phyloP scores from a whole-genome alignment of 2,797 vertebrate species.

The Myotis pilosus region DNA sequence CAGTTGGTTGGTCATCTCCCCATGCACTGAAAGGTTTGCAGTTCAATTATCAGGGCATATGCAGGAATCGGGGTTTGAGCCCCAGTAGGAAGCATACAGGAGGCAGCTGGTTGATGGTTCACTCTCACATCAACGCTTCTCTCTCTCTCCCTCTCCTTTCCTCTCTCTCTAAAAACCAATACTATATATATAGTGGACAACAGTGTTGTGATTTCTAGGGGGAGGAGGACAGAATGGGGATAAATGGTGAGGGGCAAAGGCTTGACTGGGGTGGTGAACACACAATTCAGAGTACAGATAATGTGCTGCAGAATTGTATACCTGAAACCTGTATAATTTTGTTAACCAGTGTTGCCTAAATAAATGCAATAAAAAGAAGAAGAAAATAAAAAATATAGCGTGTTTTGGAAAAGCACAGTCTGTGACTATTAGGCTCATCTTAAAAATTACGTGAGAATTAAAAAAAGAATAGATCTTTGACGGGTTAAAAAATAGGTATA shows the following conservation, averaged over 20 bases:
- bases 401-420: neutral
- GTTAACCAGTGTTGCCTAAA: neutral
- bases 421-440: neutral
- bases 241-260: neutral
- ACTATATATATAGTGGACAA: neutral
- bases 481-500: neutral
- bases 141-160: too few species aligned
- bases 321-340: neutral
- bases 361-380: neutral
- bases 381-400: neutral
- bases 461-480: neutral
- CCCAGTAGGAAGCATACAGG: too few species aligned
- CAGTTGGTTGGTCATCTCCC: too few species aligned
- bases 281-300: neutral
- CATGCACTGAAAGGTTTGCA: too few species aligned
- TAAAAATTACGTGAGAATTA: neutral
- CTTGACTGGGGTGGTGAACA: neutral
- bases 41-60: too few species aligned
- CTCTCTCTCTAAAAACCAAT: too few species aligned
- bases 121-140: too few species aligned
- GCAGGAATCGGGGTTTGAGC: too few species aligned
- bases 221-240: neutral
- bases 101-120: too few species aligned
- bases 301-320: neutral
- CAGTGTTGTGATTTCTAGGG: neutral